Conservation (phyloP, 92 coral and sea anemone species). For the Porites lobata region DNA sequence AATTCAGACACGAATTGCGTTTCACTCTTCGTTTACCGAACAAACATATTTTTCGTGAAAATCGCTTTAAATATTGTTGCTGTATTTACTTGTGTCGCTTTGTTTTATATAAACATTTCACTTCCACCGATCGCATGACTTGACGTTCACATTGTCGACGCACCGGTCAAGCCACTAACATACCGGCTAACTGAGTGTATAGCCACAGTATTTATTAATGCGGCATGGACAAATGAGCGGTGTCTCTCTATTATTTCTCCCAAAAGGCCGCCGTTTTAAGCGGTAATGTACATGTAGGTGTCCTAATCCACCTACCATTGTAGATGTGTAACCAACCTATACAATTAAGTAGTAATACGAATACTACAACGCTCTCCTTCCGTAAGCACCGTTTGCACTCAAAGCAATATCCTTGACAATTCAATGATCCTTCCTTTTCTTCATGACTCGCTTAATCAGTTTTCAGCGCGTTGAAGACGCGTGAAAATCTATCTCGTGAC, state of each 20-base stretch:
- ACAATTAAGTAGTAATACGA: background rate
- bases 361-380: background rate
- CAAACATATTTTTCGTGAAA: conserved; percentile 50
- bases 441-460: conserved; percentile 33
- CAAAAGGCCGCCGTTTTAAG: conserved; percentile 5
- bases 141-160: conserved; percentile 22
- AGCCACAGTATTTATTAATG: background rate
- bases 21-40: conserved; percentile 46
- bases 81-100: conserved; percentile 55
- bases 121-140: conserved; percentile 33
- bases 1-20: conserved; percentile 5
- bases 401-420: conserved; percentile 15
- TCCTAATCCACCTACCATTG: background rate
- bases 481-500: conserved; percentile 38
- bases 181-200: background rate
- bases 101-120: conserved; percentile 63
- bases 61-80: conserved; percentile 57
- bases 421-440: conserved; percentile 1
- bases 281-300: no score
- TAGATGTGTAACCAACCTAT: background rate
- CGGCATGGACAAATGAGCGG: conserved; percentile 16
- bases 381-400: conserved; percentile 12
- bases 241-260: background rate
- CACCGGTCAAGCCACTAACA: conserved; percentile 11
- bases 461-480: conserved; percentile 19